A percentile compares a stretch with the other conserved stretches of the same genome.
phyloP scores from a whole-genome alignment of 1,140 invertebrate species.

The Brevipalpus yothersi region DNA sequence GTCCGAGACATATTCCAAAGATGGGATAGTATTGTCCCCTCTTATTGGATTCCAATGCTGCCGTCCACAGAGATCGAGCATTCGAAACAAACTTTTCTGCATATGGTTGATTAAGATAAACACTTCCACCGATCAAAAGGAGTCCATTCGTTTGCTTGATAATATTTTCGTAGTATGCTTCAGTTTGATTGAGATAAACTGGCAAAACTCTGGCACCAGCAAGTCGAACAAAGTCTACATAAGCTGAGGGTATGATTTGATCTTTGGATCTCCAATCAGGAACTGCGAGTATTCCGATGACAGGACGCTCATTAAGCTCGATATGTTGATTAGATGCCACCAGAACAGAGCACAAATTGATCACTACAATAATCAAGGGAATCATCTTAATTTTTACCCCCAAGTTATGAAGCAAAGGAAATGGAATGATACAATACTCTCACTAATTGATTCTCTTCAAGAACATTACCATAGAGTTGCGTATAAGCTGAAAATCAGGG shows the following conservation, averaged over 20 bases:
- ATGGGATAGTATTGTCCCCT: slow-evolving; percentile 50
- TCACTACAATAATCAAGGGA: background rate
- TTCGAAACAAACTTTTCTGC: slow-evolving; percentile 41
- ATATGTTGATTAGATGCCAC: background rate
- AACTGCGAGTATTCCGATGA: slow-evolving; percentile 6
- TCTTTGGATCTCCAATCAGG: background rate
- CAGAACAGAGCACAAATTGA: background rate
- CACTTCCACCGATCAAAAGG: slow-evolving; percentile 43
- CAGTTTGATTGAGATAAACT: slow-evolving; percentile 16
- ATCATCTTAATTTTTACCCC: no score
- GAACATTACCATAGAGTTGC: no score
- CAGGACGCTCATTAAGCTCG: slow-evolving; percentile 2
- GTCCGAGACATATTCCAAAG: slow-evolving; percentile 67
- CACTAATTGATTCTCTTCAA: no score
- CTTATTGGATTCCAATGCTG: slow-evolving; percentile 36
- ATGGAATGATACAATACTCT: no score
- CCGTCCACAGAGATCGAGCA: slow-evolving; percentile 34
- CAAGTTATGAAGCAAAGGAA: no score
- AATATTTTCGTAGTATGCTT: slow-evolving; percentile 21
- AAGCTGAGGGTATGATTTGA: slow-evolving; percentile 41
- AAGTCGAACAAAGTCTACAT: slow-evolving; percentile 59
- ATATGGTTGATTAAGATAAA: slow-evolving; percentile 7
- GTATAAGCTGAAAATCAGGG: no score
- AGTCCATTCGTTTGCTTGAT: slow-evolving; percentile 27
- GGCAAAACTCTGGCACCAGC: slow-evolving; percentile 42